Evolutionary conservation across 2,113 vertebrate species (phyloP), one percentile per base, ranked within the genome.

Genomic region (Garra rufa): DNA sequence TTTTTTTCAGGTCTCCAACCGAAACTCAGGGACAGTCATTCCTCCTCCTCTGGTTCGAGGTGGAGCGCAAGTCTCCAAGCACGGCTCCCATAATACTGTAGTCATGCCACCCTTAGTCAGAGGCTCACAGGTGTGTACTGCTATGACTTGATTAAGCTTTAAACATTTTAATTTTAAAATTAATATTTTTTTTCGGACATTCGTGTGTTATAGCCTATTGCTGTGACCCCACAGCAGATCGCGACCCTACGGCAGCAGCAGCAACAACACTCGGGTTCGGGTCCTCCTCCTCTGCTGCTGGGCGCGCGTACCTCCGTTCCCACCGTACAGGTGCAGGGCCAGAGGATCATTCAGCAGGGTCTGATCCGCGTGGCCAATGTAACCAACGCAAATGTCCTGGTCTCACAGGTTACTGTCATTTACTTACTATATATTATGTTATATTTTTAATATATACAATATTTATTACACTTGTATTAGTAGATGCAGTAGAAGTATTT

Each of bases 291-390:
- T 0, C 95, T 99, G 73, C 90, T 99, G 67, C 92, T 99, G 90
- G 98, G 98, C 0, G 97, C 98, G 0, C 93, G 98, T 57, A 97
- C 97, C 0, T 97, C 98, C 0, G 96, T 98, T 84, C 98, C 98
- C 93, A 97, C 93, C 3, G 96, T 98, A 59, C 98, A 99, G 87
- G 93, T 97, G 63, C 98, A 99, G 94, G 98, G 98, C 80, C 98
- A 98, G 94, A 91, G 97, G 21, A 97, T 99, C 89, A 98, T 99
- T 92, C 97, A 98, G 92, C 98, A 99, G 92, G 98, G 98, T 21
- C 95, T 99, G 83, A 98, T 99, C 90, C 96, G 98, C 0, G 97
- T 99, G 19, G 96, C 98, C 92, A 99, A 95, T 0, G 97, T 99
- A 46, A 94, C 96, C 90, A 99, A 92, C 85, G 94, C 96, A 83